Evolutionary conservation across 2,888 invertebrate species (phyloP).

Genomic region (Prosopocoilus inquinatus): DNA sequence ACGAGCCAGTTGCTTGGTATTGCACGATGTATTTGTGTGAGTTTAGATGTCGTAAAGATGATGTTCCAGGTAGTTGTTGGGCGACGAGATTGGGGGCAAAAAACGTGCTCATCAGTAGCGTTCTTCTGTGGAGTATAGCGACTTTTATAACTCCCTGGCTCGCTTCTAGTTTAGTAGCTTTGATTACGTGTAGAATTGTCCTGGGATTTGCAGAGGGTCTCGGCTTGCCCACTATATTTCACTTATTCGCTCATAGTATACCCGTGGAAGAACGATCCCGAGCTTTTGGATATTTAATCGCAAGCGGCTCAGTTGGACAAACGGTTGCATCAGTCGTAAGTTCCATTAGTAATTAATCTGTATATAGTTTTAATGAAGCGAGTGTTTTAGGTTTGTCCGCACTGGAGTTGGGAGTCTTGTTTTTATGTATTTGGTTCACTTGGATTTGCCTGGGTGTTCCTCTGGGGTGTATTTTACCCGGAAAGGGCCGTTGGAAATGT

Average conservation of each 20-base stretch:
- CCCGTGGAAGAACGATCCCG: slow-evolving; percentile 70
- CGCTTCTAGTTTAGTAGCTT: slow-evolving; percentile 62
- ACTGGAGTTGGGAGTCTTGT: slow-evolving; percentile 64
- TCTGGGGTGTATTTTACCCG: slow-evolving; percentile 64
- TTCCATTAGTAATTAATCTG: slow-evolving; percentile 15
- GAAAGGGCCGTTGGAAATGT: slow-evolving; percentile 52
- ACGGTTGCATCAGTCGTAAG: slow-evolving; percentile 69
- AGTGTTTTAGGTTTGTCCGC: slow-evolving; percentile 59
- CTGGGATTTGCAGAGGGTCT: slow-evolving; percentile 73
- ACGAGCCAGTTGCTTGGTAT: slow-evolving; percentile 65
- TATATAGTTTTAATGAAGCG: neutral
- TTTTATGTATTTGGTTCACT: slow-evolving; percentile 68
- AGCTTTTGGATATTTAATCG: slow-evolving; percentile 71
- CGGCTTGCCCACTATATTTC: slow-evolving; percentile 75
- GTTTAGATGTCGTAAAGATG: neutral
- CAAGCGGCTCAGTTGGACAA: slow-evolving; percentile 73
- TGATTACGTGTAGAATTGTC: slow-evolving; percentile 64
- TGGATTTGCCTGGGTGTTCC: slow-evolving; percentile 65
- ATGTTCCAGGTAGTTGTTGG: slow-evolving; percentile 65
- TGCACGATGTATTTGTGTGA: slow-evolving; percentile 8
- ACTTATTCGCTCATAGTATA: slow-evolving; percentile 70
- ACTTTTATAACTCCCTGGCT: slow-evolving; percentile 68
- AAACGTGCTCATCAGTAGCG: slow-evolving; percentile 65
- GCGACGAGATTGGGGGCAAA: slow-evolving; percentile 68
- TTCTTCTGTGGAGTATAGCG: slow-evolving; percentile 70